Evolutionary conservation across 2,888 invertebrate genomes (phyloP), one percentile per base, ranked within the genome.

Genomic region (Onthophagus sagittarius): DNA sequence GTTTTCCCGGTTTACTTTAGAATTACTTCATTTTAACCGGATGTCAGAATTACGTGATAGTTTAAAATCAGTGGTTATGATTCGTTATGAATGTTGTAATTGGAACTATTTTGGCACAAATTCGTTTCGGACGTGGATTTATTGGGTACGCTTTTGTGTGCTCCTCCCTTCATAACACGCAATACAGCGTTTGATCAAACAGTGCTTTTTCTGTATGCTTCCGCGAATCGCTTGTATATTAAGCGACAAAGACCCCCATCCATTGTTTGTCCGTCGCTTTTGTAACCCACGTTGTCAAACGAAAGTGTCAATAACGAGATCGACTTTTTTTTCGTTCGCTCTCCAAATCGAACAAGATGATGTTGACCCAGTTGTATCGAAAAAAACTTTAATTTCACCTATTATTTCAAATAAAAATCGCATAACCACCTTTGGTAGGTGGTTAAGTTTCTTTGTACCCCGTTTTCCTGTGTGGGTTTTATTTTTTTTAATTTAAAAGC

Each of bases 241-340:
- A 67, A 67, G n/a, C 23, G 67, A 67, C 67, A 67, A 67, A 67
- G 31, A 31, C 6, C 23, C n/a, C 31, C 31, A 13, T 23, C 67
- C 67, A 67, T 67, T 67, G 31, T 67, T 67, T 67, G 67, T 15
- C 23, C 67, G 67, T 23, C 67, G 67, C 67, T 67, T 23, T 67
- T 67, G 67, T 67, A 67, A 13, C 67, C 32, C 6, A 31, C 32
- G 23, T 67, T 67, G 67, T 67, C 31, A 23, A 67, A 67, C 67
- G 67, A 67, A 67, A 67, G 67, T 67, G 67, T 67, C 67, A 67
- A 67, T 67, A 67, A 32, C 67, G 15, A 32, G 67, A 13, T n/a
- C 23, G n/a, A 15, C 31, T 3, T 67, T 23, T 65, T 67, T 67
- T n/a, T 67, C n/a, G n/a, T 11, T 67, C 31, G 67, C 67, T 23